Percentiles rank a stretch among this genome's conserved stretches.
Conservation (phyloP, 1,140 invertebrate genomes). For the Cyclina sinensis region DNA sequence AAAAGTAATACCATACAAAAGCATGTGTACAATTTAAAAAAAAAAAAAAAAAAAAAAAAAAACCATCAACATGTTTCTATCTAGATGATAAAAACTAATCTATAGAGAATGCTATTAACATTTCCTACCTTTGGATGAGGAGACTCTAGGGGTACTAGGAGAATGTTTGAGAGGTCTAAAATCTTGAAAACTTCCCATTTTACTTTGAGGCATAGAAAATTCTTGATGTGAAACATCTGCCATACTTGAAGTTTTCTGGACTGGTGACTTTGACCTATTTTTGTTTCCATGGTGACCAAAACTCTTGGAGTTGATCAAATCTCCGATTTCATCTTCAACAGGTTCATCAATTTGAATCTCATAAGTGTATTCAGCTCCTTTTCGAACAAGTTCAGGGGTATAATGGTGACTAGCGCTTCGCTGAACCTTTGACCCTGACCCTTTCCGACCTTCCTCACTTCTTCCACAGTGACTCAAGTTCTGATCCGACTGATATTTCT, state of each 20-base stretch:
- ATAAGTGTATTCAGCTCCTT: not conserved
- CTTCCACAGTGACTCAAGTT: not conserved
- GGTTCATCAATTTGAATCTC: not conserved
- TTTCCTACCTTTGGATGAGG: slow-evolving; percentile 38
- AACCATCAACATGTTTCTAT: no score
- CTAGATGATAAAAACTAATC: no score
- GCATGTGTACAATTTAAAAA: no score
- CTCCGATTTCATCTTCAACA: not conserved
- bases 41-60: no score
- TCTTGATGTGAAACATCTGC: slow-evolving; percentile 2
- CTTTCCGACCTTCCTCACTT: not conserved
- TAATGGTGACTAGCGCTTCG: slow-evolving; percentile 8
- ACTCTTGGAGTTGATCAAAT: not conserved
- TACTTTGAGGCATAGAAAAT: slow-evolving; percentile 46
- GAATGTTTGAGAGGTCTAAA: slow-evolving; percentile 45
- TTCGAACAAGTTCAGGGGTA: slow-evolving; percentile 38
- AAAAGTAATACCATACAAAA: no score
- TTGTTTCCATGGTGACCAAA: not conserved
- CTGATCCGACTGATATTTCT: slow-evolving; percentile 50
- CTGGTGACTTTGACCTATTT: not conserved
- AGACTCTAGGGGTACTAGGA: slow-evolving; percentile 34
- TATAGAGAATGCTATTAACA: no score
- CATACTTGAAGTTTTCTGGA: not conserved
- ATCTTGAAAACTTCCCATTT: slow-evolving; percentile 61
- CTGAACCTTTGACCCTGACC: slow-evolving; percentile 22